phyloP scores from a whole-genome alignment of 2,888 invertebrate species.

The Drosophila buzzatii region DNA sequence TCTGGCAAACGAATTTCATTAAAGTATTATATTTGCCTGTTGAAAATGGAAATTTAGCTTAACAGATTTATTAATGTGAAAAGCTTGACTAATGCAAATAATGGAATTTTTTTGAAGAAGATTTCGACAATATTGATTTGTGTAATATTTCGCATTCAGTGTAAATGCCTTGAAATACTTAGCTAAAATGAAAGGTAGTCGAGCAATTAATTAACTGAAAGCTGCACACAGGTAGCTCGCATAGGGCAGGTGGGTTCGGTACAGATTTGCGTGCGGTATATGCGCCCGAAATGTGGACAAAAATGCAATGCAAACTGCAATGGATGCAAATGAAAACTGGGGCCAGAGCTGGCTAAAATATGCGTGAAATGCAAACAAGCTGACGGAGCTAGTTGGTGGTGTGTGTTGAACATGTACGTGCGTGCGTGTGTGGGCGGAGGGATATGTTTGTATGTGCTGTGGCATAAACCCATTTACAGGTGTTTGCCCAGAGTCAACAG shows the following conservation, averaged over 20 bases:
- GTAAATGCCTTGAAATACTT: constrained; percentile 1
- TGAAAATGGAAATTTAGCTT: neutral
- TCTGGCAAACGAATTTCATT: neutral
- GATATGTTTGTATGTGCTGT: constrained; percentile 37
- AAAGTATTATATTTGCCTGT: neutral
- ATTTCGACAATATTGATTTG: constrained; percentile 6
- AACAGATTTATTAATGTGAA: neutral
- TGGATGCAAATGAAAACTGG: constrained; percentile 20
- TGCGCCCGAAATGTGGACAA: constrained; percentile 55
- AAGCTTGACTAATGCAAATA: neutral
- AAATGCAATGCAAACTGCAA: constrained; percentile 55
- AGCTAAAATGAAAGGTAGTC: neutral
- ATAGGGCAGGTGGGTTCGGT: neutral
- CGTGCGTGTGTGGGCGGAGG: neutral
- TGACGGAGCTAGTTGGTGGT: constrained; percentile 23
- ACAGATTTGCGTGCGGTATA: constrained; percentile 14
- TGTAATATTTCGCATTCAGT: neutral
- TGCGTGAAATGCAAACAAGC: constrained; percentile 66
- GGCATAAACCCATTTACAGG: constrained; percentile 68
- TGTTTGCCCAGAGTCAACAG: constrained; percentile 78
- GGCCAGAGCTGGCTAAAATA: constrained; percentile 57
- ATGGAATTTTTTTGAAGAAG: neutral
- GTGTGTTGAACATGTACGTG: neutral
- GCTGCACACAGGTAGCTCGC: constrained; percentile 1
- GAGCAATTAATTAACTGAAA: constrained; percentile 31